Evolutionary conservation across 2,888 invertebrate species (phyloP).

Genomic region (Empis stercorea): DNA sequence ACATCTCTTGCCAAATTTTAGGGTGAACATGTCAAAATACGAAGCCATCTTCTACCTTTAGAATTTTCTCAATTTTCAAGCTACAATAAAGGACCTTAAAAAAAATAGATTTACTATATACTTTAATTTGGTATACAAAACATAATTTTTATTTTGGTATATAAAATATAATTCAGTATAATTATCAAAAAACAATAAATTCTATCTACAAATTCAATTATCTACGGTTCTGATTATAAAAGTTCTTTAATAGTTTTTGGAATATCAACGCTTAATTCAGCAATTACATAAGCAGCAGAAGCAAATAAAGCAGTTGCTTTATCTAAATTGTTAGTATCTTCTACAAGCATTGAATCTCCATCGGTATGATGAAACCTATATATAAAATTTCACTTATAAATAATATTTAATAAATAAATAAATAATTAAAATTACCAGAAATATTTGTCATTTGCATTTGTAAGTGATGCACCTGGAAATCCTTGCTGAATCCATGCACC

Average conservation of each 20-base stretch:
- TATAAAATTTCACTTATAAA: slow-evolving; percentile 35
- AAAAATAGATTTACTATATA: no score
- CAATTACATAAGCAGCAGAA: slow-evolving; percentile 60
- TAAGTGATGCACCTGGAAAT: slow-evolving; percentile 55
- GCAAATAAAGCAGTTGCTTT: slow-evolving; percentile 66
- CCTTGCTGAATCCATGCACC: slow-evolving; percentile 45
- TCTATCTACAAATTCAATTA: not conserved
- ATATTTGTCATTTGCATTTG: slow-evolving; percentile 56
- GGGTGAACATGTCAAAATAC: no score
- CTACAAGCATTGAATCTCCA: slow-evolving; percentile 67
- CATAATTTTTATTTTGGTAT: no score
- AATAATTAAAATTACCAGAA: slow-evolving; percentile 31
- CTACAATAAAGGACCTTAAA: no score
- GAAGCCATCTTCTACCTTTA: no score
- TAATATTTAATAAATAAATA: not conserved
- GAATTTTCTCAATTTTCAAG: no score
- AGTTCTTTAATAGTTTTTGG: slow-evolving; percentile 37
- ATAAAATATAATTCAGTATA: no score
- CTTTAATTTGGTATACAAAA: no score
- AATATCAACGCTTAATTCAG: slow-evolving; percentile 57
- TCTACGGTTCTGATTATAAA: no score
- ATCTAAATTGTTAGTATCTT: slow-evolving; percentile 55
- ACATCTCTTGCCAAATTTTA: no score
- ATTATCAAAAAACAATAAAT: no score
- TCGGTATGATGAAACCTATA: slow-evolving; percentile 51